Conservation (phyloP, 2,888 invertebrate genomes). For the Aphodius sticticus region DNA sequence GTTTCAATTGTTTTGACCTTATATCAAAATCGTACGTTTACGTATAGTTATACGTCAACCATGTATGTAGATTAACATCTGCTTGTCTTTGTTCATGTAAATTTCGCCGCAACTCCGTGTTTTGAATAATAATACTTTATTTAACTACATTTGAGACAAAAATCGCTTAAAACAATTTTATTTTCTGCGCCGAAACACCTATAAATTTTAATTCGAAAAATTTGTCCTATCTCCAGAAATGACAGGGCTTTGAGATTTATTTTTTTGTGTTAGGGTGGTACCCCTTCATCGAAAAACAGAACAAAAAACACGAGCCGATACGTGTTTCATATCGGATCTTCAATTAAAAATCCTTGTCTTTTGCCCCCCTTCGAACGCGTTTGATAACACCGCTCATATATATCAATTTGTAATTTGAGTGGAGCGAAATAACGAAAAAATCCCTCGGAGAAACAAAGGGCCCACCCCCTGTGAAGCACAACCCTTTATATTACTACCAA, state of each 20-base stretch:
- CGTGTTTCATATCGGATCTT: neutral
- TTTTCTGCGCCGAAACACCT: neutral
- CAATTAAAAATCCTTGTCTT: slow-evolving; percentile 4
- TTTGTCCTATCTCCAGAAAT: neutral
- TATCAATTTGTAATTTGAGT: slow-evolving; percentile 4
- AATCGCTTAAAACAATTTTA: too few relatives aligned
- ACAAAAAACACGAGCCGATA: neutral
- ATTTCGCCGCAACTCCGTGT: neutral
- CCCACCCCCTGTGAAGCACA: neutral
- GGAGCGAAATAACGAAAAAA: neutral
- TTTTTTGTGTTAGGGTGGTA: neutral
- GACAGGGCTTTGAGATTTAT: neutral
- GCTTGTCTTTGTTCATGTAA: neutral
- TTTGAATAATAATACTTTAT: neutral
- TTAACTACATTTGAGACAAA: neutral
- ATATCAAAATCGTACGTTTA: neutral
- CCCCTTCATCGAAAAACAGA: neutral
- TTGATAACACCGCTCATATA: neutral
- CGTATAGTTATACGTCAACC: neutral
- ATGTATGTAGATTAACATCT: neutral
- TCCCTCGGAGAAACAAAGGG: slow-evolving; percentile 4
- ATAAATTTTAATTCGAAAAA: neutral
- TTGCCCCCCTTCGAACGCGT: neutral
- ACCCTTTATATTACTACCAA: neutral
- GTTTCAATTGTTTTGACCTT: slow-evolving; percentile 4